Evolutionary conservation across 2,888 invertebrate species (phyloP).

Genomic region (Macropis europaea): DNA sequence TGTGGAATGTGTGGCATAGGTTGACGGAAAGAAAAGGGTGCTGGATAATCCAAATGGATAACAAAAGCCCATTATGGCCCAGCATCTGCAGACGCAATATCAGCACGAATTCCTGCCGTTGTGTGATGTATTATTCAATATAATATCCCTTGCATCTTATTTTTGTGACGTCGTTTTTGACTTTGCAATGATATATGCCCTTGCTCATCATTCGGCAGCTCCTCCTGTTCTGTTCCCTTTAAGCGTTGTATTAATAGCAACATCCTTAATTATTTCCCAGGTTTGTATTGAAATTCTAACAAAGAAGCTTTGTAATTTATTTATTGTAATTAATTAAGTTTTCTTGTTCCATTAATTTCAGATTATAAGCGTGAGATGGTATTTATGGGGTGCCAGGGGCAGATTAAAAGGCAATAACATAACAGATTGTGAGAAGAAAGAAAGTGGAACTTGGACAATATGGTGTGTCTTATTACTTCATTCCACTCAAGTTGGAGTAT

Average conservation of each 20-base stretch:
- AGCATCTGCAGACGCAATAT: constrained; percentile 72
- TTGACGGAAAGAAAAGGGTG: constrained; percentile 56
- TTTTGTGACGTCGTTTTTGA: constrained; percentile 96
- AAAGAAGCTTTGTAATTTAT: neutral
- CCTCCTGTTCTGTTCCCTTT: constrained; percentile 73
- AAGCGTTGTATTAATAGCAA: constrained; percentile 85
- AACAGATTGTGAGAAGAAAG: constrained; percentile 63
- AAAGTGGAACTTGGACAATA: constrained; percentile 71
- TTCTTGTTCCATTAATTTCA: constrained; percentile 61
- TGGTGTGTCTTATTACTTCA: constrained; percentile 83
- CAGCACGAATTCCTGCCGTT: constrained; percentile 90
- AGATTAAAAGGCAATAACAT: constrained; percentile 64
- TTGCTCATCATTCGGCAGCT: constrained; percentile 82
- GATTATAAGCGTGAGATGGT: constrained; percentile 89
- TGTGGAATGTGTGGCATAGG: constrained; percentile 41
- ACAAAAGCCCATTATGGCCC: constrained; percentile 79
- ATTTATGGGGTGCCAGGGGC: constrained; percentile 81
- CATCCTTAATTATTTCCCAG: constrained; percentile 89
- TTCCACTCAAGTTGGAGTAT: constrained; percentile 86
- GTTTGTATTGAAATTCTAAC: constrained; percentile 70
- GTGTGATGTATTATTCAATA: constrained; percentile 95
- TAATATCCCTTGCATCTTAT: constrained; percentile 93
- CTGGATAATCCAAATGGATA: constrained; percentile 77
- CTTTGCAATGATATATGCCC: constrained; percentile 91
- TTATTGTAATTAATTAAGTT: neutral